Conservation (phyloP, 2,888 invertebrate genomes). For the Callyntrura guangdongensis region DNA sequence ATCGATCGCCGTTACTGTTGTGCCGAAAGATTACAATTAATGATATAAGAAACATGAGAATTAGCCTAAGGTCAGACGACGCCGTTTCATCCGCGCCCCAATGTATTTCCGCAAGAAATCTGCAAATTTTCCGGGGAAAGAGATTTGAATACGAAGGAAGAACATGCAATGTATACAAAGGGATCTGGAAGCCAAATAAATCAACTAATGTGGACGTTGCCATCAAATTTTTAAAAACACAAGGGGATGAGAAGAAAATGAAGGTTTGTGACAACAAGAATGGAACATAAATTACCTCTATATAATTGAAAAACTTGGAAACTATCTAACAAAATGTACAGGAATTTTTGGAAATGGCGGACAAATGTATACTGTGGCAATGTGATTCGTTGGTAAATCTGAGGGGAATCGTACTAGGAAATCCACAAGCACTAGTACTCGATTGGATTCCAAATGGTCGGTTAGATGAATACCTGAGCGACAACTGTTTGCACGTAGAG, state of each 20-base stretch:
- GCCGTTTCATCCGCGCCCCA: slow-evolving; percentile 87
- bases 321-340: slow-evolving; percentile 79
- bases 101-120: slow-evolving; percentile 90
- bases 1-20: slow-evolving; percentile 90
- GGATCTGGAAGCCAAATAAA: slow-evolving; percentile 92
- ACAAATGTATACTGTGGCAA: slow-evolving; percentile 92
- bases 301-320: too few species aligned
- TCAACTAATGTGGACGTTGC: slow-evolving; percentile 92
- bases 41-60: slow-evolving; percentile 85
- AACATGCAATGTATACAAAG: slow-evolving; percentile 90
- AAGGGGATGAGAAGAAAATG: slow-evolving; percentile 88
- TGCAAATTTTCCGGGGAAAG: slow-evolving; percentile 90
- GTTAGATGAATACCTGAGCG: slow-evolving; percentile 89
- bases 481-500: slow-evolving; percentile 85
- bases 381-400: slow-evolving; percentile 92
- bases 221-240: slow-evolving; percentile 91
- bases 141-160: slow-evolving; percentile 86
- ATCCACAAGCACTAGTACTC: slow-evolving; percentile 92
- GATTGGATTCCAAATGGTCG: slow-evolving; percentile 93
- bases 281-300: too few species aligned
- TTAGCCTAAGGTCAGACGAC: slow-evolving; percentile 86
- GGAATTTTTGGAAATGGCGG: slow-evolving; percentile 91
- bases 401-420: slow-evolving; percentile 90
- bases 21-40: slow-evolving; percentile 86
- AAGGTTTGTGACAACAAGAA: slow-evolving; percentile 87